A percentile compares a stretch with the other conserved stretches of the same genome.
Conservation (phyloP, 2,113 vertebrate species). For the Zeus faber region DNA sequence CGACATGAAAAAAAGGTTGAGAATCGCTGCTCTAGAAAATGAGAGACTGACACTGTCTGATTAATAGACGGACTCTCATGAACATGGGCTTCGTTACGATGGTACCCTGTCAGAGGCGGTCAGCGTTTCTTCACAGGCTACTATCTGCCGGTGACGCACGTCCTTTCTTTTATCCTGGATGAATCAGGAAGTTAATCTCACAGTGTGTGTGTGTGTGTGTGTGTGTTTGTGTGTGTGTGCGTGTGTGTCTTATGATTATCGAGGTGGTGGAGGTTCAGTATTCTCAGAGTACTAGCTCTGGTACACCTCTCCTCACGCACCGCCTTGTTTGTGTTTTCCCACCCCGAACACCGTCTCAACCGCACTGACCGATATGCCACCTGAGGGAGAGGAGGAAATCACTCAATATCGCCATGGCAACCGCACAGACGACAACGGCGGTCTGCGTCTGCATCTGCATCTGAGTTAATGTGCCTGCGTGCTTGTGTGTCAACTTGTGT, state of each 20-base stretch:
- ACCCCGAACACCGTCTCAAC: constrained; percentile 27
- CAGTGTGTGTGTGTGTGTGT: no score
- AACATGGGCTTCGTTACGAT: no score
- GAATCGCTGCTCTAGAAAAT: no score
- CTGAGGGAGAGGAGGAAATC: constrained; percentile 24
- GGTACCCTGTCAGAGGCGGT: no score
- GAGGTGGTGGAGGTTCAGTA: constrained; percentile 7
- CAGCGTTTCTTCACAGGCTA: no score
- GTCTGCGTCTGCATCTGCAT: neutral
- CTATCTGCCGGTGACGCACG: no score
- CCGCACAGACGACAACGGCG: constrained; percentile 22
- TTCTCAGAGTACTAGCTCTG: no score
- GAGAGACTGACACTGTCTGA: no score
- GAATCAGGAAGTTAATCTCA: no score
- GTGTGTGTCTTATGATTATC: neutral
- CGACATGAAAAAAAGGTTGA: no score
- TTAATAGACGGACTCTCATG: no score
- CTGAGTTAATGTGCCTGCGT: neutral
- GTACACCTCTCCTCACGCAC: neutral
- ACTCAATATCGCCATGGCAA: constrained; percentile 54
- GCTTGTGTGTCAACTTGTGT: neutral
- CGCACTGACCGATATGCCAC: constrained; percentile 7
- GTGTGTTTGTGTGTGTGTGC: neutral
- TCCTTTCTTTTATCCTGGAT: no score
- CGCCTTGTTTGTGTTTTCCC: constrained; percentile 7